These are phyloP conservation scores for Cephalotes varians DNA, from an alignment of 2,888 invertebrate species.

Conservation along the genomic window DNA sequence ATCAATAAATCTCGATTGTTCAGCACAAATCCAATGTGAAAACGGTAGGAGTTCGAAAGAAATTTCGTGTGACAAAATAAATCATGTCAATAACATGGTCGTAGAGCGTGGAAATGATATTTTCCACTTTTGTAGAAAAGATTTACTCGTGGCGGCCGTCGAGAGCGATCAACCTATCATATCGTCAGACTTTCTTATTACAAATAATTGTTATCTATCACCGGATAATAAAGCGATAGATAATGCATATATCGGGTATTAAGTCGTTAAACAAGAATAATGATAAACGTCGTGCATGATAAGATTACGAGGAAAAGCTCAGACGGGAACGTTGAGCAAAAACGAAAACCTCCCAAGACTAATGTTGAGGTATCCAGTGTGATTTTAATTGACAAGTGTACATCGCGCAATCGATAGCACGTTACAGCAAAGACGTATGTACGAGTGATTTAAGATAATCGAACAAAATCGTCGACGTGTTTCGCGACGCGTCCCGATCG, in stretches of 20 bases:
- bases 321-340: constrained; percentile 60
- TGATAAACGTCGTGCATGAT: constrained; percentile 67
- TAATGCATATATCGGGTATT: constrained; percentile 71
- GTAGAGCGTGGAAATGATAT: not conserved
- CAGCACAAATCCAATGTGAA: not conserved
- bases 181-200: constrained; percentile 76
- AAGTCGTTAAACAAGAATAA: constrained; percentile 67
- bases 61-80: not conserved
- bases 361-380: constrained; percentile 70
- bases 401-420: not conserved
- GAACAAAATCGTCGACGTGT: constrained; percentile 21
- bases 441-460: constrained; percentile 42
- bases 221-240: constrained; percentile 72
- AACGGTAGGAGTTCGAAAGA: not conserved
- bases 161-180: constrained; percentile 73
- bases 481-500: constrained; percentile 44
- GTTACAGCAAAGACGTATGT: constrained; percentile 16
- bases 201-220: constrained; percentile 75
- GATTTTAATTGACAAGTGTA: constrained; percentile 64
- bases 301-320: constrained; percentile 42
- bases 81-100: not conserved
- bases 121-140: constrained; percentile 11
- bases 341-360: constrained; percentile 55
- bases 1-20: not conserved
- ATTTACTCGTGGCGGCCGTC: constrained; percentile 72